Evolutionary conservation across 2,797 vertebrate species (phyloP).

Genomic region (Xenopus petersii): DNA sequence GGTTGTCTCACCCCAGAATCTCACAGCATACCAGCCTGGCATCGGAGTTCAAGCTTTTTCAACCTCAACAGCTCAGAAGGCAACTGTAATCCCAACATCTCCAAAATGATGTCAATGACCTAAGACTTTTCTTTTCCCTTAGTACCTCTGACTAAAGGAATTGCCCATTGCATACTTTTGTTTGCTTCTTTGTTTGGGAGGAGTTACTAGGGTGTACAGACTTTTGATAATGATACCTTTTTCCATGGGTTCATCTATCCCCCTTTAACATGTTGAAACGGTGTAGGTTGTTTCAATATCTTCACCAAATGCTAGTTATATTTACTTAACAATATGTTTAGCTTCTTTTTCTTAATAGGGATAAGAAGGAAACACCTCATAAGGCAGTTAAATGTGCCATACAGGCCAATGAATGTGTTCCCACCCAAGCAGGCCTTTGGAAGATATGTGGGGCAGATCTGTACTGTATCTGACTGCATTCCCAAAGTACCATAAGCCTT

Average conservation of each 20-base stretch:
- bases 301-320: not conserved
- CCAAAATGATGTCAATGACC: constrained; percentile 56
- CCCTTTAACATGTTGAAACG: constrained; percentile 33
- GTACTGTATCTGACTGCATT: not conserved
- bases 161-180: constrained; percentile 4
- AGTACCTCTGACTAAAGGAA: constrained; percentile 10
- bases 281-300: constrained; percentile 27
- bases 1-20: constrained; percentile 53
- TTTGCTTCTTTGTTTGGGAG: constrained; percentile 3
- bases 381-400: constrained; percentile 34
- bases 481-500: not conserved
- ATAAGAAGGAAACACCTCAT: not conserved
- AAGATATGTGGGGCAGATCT: not conserved
- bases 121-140: constrained; percentile 14
- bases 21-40: constrained; percentile 56
- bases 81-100: constrained; percentile 56
- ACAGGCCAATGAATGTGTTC: constrained; percentile 37
- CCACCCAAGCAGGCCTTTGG: not conserved
- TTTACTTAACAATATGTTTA: constrained; percentile 8
- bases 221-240: constrained; percentile 4
- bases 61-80: constrained; percentile 56
- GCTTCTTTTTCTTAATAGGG: not conserved
- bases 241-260: constrained; percentile 32
- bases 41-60: constrained; percentile 57
- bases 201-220: constrained; percentile 39